A percentile compares a stretch with the other conserved stretches of the same genome.
phyloP scores from a whole-genome alignment of 2,113 vertebrate species.

The Nerophis ophidion region DNA sequence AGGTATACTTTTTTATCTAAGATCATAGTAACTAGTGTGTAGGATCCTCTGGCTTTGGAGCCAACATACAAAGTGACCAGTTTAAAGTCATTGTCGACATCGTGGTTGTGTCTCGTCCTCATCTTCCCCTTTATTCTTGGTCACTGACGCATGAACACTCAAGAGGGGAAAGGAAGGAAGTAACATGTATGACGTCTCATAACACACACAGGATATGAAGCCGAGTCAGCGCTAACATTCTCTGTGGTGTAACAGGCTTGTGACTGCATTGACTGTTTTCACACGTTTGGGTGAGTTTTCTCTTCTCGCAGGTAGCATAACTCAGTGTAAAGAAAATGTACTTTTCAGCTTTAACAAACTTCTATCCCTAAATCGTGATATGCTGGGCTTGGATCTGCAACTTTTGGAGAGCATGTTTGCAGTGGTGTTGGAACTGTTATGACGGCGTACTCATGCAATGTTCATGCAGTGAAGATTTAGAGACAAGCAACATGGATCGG shows the following conservation, averaged over 20 bases:
- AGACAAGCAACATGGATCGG: neutral
- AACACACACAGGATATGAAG: conserved; percentile 35
- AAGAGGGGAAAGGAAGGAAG: conserved; percentile 46
- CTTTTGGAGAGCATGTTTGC: neutral
- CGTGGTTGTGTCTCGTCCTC: conserved; percentile 7
- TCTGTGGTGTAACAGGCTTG: conserved; percentile 6
- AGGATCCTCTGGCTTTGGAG: neutral
- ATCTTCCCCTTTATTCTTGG: conserved; percentile 8
- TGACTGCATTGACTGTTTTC: conserved; percentile 12
- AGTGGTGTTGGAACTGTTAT: neutral
- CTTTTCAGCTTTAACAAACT: neutral
- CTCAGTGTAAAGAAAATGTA: neutral
- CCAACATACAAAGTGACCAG: neutral
- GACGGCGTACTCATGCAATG: neutral
- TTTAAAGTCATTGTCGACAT: neutral
- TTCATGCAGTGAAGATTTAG: neutral
- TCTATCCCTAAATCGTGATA: neutral
- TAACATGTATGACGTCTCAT: conserved; percentile 29
- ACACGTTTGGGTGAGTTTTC: conserved; percentile 28
- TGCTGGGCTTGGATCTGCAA: neutral
- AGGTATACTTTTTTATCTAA: no score
- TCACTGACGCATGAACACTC: conserved; percentile 11
- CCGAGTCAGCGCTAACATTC: conserved; percentile 11
- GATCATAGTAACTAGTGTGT: no score
- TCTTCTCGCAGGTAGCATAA: neutral